phyloP scores from a whole-genome alignment of 2,797 vertebrate genomes.

The Ptychobarbus kaznakovi region DNA sequence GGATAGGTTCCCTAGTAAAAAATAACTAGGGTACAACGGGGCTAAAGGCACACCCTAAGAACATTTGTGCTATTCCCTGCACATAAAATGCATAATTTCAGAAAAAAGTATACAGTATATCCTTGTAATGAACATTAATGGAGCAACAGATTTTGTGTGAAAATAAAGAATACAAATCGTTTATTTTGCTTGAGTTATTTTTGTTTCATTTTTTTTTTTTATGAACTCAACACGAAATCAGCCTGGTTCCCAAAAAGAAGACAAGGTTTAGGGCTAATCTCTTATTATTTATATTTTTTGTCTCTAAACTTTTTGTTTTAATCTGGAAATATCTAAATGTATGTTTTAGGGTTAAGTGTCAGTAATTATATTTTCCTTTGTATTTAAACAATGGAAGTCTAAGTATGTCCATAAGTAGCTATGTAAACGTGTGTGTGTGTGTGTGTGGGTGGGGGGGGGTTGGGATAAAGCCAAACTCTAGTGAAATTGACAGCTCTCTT shows the following conservation, averaged over 20 bases:
- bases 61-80: no score
- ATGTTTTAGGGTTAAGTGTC: neutral
- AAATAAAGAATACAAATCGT: no score
- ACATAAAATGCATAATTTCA: no score
- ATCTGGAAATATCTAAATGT: neutral
- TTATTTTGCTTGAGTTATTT: no score
- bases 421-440: constrained; percentile 10
- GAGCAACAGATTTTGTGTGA: no score
- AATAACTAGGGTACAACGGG: no score
- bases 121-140: no score
- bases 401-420: neutral
- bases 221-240: neutral
- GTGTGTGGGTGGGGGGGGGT: constrained; percentile 3
- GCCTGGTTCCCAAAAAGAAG: neutral
- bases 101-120: no score
- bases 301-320: no score
- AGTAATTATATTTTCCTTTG: neutral
- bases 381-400: neutral
- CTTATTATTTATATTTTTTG: neutral
- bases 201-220: neutral
- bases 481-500: constrained; percentile 69
- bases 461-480: constrained; percentile 23
- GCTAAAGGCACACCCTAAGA: no score
- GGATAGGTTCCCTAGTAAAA: no score
- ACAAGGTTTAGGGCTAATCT: constrained; percentile 19